phyloP scores from a whole-genome alignment of 1,140 invertebrate species.

The Heliconius nattereri region DNA sequence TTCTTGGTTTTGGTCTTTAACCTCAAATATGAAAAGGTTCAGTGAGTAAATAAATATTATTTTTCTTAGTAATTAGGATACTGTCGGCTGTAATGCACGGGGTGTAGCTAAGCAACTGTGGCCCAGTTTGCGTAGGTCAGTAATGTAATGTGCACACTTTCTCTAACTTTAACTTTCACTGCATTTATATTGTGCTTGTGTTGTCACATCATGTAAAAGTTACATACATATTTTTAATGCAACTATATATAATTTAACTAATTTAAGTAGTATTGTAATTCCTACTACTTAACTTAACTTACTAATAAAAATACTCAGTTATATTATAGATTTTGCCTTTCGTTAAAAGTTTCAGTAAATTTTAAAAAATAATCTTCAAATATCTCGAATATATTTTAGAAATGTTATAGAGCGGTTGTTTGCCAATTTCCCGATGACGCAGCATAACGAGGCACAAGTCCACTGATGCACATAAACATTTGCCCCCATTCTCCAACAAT shows the following conservation, averaged over 20 bases:
- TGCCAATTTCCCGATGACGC: constrained; percentile 70
- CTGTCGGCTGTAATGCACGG: constrained; percentile 14
- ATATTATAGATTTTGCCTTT: too few relatives aligned
- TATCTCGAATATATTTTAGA: not conserved
- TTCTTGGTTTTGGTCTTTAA: not conserved
- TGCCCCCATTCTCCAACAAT: constrained; percentile 35
- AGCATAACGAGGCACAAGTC: constrained; percentile 58
- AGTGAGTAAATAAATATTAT: not conserved
- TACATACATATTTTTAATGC: not conserved
- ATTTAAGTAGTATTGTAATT: too few relatives aligned
- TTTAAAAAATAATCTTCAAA: not conserved
- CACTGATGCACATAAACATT: constrained; percentile 68
- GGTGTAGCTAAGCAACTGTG: constrained; percentile 55
- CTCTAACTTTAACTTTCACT: constrained; percentile 72
- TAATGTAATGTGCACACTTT: constrained; percentile 63
- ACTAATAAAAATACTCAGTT: too few relatives aligned
- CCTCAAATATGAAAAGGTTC: not conserved
- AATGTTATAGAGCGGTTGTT: constrained; percentile 44
- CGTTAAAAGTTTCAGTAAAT: too few relatives aligned
- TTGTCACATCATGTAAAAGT: constrained; percentile 26
- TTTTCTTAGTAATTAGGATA: not conserved
- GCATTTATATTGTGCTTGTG: constrained; percentile 43
- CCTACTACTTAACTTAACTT: too few relatives aligned
- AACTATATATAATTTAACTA: too few relatives aligned
- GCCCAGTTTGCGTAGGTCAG: constrained; percentile 75